Percentiles rank a stretch among this genome's conserved stretches.
Conservation (phyloP, 2,888 invertebrate genomes). For the Chironomus tentans region DNA sequence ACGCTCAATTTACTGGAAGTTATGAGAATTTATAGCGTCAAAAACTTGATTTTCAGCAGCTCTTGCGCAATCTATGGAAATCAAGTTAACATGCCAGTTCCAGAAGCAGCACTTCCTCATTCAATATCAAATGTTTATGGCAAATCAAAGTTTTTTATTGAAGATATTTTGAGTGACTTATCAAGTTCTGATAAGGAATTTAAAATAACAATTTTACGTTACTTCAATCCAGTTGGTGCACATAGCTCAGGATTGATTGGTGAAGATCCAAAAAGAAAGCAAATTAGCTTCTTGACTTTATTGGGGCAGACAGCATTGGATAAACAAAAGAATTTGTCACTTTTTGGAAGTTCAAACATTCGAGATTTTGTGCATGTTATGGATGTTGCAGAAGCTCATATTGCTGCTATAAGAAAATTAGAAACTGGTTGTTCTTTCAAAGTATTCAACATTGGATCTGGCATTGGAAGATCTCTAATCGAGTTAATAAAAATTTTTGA, state of each 20-base stretch:
- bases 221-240: not conserved
- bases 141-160: not conserved
- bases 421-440: not conserved
- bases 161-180: not conserved
- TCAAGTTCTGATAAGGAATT: not conserved
- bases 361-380: not conserved
- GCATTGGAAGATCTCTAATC: not conserved
- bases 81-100: not conserved
- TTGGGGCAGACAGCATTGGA: not conserved
- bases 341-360: not conserved
- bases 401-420: not conserved
- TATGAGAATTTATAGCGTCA: not conserved
- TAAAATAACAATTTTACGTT: not conserved
- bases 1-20: not conserved
- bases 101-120: not conserved
- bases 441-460: not conserved
- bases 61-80: not conserved
- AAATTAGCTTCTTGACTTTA: not conserved
- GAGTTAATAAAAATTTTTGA: not conserved
- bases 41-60: not conserved
- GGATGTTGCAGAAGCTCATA: not conserved
- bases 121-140: not conserved
- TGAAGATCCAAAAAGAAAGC: not conserved
- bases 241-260: not conserved
- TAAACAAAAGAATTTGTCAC: not conserved